phyloP scores from a whole-genome alignment of 2,888 invertebrate species.

The Eustalomyia histrio region DNA sequence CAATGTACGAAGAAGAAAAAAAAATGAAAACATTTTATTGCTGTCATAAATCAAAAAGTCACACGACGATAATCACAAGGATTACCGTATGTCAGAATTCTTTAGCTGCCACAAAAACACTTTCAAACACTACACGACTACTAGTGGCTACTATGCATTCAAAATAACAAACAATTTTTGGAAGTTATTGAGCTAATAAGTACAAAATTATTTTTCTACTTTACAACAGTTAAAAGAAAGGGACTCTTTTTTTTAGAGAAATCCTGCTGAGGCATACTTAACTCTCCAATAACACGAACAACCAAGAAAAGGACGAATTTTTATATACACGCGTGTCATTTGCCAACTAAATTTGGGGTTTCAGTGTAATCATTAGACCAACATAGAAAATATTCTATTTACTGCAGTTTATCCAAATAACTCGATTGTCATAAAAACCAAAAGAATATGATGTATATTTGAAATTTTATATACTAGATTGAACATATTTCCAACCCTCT shows the following conservation, averaged over 20 bases:
- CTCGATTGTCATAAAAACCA: slow-evolving; percentile 57
- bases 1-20: not conserved
- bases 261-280: slow-evolving; percentile 28
- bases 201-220: slow-evolving; percentile 27
- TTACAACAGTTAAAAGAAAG: not conserved
- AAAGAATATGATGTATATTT: not conserved
- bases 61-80: slow-evolving; percentile 70
- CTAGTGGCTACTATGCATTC: slow-evolving; percentile 10
- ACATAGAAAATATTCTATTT: slow-evolving; percentile 12
- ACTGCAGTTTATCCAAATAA: slow-evolving; percentile 65
- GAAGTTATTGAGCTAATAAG: slow-evolving; percentile 76
- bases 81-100: slow-evolving; percentile 66
- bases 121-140: not conserved
- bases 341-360: slow-evolving; percentile 34
- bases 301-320: slow-evolving; percentile 11
- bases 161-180: slow-evolving; percentile 71
- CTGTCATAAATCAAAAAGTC: slow-evolving; percentile 78
- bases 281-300: slow-evolving; percentile 25
- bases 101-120: slow-evolving; percentile 22
- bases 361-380: not conserved
- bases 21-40: slow-evolving; percentile 72
- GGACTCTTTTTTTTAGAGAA: slow-evolving; percentile 33
- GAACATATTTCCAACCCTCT: slow-evolving; percentile 16
- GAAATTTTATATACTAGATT: not conserved
- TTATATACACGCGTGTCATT: slow-evolving; percentile 21